Percentiles rank a stretch among this genome's conserved stretches.
Evolutionary conservation across 2,888 invertebrate genomes (phyloP).

Genomic region (Eudemis profundana): DNA sequence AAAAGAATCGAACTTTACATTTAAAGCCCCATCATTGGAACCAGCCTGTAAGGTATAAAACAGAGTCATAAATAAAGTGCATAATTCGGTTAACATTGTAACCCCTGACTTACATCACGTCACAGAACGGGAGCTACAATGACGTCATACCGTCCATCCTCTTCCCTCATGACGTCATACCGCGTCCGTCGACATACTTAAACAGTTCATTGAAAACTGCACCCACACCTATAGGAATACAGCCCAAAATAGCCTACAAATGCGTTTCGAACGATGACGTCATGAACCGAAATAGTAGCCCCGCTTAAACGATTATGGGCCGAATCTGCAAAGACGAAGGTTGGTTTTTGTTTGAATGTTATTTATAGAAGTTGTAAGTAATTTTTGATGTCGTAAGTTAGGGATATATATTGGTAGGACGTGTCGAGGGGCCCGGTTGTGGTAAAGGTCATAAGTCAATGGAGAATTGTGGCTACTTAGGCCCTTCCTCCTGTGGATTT

Average conservation of each 20-base stretch:
- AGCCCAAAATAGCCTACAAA: neutral
- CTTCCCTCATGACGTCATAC: conserved; percentile 30
- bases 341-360: conserved; percentile 46
- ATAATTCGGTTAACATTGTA: too few relatives aligned
- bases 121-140: conserved; percentile 27
- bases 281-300: conserved; percentile 45
- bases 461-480: neutral
- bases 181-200: conserved; percentile 28
- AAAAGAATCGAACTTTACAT: too few relatives aligned
- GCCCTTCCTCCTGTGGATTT: neutral
- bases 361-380: conserved; percentile 47
- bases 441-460: neutral
- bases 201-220: conserved; percentile 16
- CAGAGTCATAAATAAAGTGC: too few relatives aligned
- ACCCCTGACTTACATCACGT: conserved; percentile 23
- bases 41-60: too few relatives aligned
- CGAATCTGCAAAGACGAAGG: conserved; percentile 42
- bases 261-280: conserved; percentile 28
- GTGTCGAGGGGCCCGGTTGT: neutral
- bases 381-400: conserved; percentile 21
- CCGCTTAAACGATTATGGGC: conserved; percentile 29
- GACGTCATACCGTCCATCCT: conserved; percentile 21
- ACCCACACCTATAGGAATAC: conserved; percentile 5
- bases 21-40: too few relatives aligned
- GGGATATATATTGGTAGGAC: conserved; percentile 22